Conservation (phyloP, 2,888 invertebrate species). For the Mythimna vitellina region DNA sequence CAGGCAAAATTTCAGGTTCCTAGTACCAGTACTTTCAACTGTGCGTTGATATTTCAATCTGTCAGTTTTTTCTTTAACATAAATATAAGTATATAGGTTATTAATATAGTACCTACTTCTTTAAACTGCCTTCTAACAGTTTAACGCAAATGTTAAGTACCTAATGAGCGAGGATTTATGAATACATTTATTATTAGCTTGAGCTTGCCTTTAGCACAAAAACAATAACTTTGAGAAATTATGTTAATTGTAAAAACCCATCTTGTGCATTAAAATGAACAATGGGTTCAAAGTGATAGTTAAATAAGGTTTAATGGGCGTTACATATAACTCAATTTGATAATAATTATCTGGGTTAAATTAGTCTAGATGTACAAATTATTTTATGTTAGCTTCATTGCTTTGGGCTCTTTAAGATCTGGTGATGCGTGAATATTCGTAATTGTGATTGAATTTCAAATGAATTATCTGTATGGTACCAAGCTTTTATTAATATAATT, state of each 20-base stretch:
- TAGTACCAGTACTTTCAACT: too few species aligned
- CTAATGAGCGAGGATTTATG: too few species aligned
- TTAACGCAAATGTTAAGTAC: too few species aligned
- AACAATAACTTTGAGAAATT: background rate
- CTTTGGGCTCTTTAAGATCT: constrained; percentile 9
- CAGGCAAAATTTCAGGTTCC: too few species aligned
- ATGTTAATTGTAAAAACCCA: background rate
- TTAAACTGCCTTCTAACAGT: too few species aligned
- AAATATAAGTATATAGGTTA: too few species aligned
- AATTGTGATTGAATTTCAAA: constrained; percentile 10
- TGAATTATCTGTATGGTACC: background rate
- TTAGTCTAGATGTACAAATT: constrained; percentile 29
- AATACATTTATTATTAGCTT: too few species aligned
- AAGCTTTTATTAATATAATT: background rate
- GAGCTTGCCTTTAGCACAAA: too few species aligned
- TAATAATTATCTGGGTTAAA: constrained; percentile 11
- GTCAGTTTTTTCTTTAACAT: too few species aligned
- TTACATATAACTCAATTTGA: constrained; percentile 21
- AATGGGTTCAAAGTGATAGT: constrained; percentile 24
- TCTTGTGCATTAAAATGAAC: background rate
- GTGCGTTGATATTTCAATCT: too few species aligned
- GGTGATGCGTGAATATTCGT: constrained; percentile 21
- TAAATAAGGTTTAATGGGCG: constrained; percentile 17
- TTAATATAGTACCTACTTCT: too few species aligned
- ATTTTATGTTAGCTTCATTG: constrained; percentile 8